Conservation (phyloP, 1,140 invertebrate species). For the Melipona quadrifasciata region DNA sequence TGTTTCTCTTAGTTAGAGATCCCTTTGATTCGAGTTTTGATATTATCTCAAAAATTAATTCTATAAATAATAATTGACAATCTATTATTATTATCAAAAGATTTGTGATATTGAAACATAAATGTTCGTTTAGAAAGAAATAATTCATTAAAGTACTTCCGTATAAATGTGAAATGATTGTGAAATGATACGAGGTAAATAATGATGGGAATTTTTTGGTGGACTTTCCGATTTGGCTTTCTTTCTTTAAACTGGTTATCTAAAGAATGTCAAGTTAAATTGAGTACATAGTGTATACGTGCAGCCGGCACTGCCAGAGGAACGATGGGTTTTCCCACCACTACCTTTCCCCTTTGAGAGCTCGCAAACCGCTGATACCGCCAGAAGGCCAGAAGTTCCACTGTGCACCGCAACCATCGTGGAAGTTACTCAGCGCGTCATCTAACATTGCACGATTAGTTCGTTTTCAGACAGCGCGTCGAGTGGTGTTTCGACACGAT, state of each 20-base stretch:
- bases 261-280: constrained; percentile 39
- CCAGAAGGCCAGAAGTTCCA: constrained; percentile 46
- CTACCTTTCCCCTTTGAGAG: constrained; percentile 44
- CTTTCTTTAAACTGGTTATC: constrained; percentile 31
- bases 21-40: too few relatives aligned
- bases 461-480: constrained; percentile 44
- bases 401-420: constrained; percentile 15
- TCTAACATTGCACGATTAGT: constrained; percentile 32
- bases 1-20: not conserved
- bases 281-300: constrained; percentile 28
- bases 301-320: constrained; percentile 55
- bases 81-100: too few relatives aligned
- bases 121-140: not conserved
- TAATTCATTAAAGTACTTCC: not conserved
- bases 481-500: not conserved
- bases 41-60: not conserved
- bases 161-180: not conserved
- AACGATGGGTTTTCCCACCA: constrained; percentile 68
- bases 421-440: constrained; percentile 32
- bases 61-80: not conserved
- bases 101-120: not conserved
- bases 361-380: not conserved
- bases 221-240: constrained; percentile 2
- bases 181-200: not conserved
- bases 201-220: not conserved